Conservation (phyloP, 2,113 vertebrate genomes). For the Danio rerio region GRCz12tu NC_133185.1:29518501-29519000, state of each 20-base stretch:
- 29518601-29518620: slow-evolving; percentile 6
- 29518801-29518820: slow-evolving; percentile 1
- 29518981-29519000: too few relatives aligned
- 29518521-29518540: background rate
- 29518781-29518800: slow-evolving; percentile 3
- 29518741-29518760: slow-evolving; percentile 16
- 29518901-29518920: background rate
- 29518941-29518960: background rate
- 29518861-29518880: background rate
- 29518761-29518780: slow-evolving; percentile 3
- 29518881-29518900: background rate
- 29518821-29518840: background rate
- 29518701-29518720: slow-evolving; percentile 5
- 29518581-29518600: slow-evolving; percentile 2
- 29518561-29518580: background rate
- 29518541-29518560: background rate
- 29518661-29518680: slow-evolving; percentile 54
- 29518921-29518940: too few relatives aligned
- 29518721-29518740: background rate
- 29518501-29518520: too few relatives aligned
- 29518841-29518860: background rate
- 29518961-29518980: background rate
- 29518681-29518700: slow-evolving; percentile 13
- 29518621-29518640: slow-evolving; percentile 49
- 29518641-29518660: slow-evolving; percentile 38